A percentile compares a stretch with the other conserved stretches of the same genome.
Evolutionary conservation across 2,113 vertebrate species (phyloP).

Genomic region (Hypanus sabinus): DNA sequence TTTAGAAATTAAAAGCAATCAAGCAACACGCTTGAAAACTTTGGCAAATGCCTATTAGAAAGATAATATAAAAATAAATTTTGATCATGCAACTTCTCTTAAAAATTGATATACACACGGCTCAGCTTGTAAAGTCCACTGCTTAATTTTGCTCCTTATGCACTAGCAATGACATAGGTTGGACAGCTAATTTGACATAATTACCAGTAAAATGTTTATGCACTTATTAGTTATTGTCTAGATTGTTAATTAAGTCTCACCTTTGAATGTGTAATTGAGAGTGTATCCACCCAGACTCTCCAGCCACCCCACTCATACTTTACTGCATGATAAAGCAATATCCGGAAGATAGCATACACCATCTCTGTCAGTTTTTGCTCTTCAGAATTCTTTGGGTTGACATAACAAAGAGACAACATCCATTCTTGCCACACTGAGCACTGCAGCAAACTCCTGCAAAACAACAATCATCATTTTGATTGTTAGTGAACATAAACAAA

Average conservation of each 20-base stretch:
- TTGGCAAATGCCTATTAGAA: not conserved
- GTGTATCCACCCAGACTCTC: conserved; percentile 96
- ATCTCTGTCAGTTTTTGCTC: conserved; percentile 98
- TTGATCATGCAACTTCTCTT: not conserved
- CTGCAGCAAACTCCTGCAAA: conserved; percentile 85
- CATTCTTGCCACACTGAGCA: conserved; percentile 99
- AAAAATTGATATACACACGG: not conserved
- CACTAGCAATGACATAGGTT: not conserved
- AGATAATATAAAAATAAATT: not conserved
- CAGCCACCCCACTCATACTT: conserved; percentile 98
- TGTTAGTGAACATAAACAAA: not conserved
- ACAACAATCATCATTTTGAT: conserved; percentile 32
- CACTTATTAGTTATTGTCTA: not conserved
- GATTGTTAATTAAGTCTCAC: conserved; percentile 53
- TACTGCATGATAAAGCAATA: conserved; percentile 93
- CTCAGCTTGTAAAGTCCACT: not conserved
- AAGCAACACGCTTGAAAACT: not conserved
- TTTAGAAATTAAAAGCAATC: conserved; percentile 13
- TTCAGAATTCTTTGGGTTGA: conserved; percentile 78
- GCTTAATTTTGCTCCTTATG: not conserved
- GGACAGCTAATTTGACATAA: not conserved
- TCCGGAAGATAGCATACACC: conserved; percentile 95
- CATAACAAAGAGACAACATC: conserved; percentile 95
- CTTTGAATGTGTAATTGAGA: conserved; percentile 98
- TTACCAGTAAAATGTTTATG: not conserved